Base-by-base conservation (phyloP, 30 jellyfish, hydroid and myxozoan species). In the Turritopsis dohrnii region DNA sequence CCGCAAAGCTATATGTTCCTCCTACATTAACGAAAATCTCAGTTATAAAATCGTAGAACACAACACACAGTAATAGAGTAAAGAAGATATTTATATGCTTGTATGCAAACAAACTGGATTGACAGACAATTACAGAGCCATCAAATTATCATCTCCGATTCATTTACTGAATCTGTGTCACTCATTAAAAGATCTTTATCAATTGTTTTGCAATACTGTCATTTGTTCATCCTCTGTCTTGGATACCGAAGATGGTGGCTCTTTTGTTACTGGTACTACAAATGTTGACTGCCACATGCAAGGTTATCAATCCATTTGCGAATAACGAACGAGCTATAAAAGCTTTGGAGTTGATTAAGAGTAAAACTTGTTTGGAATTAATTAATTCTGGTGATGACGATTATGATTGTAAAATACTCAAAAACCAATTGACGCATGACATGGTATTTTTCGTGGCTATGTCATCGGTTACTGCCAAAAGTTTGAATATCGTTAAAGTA, bases 381-480 rank as follows among this genome's bases (percentile, higher is more conserved):
- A 94, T 82, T 71, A 79, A 74, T 72, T 88, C 95, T 53, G 94
- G 86, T n/a, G n/a, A n/a, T n/a, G n/a, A n/a, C n/a, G n/a, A n/a
- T n/a, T n/a, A n/a, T 26, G 80, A 91, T 82, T 91, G 97, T 76
- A 86, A 90, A 29, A 75, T 71, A 29, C 53, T 91, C 29, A 86
- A 86, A 71, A 23, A 86, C 53, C 89, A 87, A 66, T 66, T 65
- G n/a, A 30, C 76, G 54, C 53, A 73, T 52, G 87, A 86, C 23
- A 91, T 91, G 96, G 76, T 81, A 60, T 29, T 86, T n/a, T 91
- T 84, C 82, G 87, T 92, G 28, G 96, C 96, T 17, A 87, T 69
- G 18, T 76, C 66, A 24, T 80, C 52, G 66, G 26, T 31, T 9
- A 74, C 65, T 1, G 18, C 5, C 7, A 66, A 26, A n/a, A n/a